Base-by-base conservation (phyloP, 2,888 invertebrate genomes). In the Brachyopa scutellaris region DNA sequence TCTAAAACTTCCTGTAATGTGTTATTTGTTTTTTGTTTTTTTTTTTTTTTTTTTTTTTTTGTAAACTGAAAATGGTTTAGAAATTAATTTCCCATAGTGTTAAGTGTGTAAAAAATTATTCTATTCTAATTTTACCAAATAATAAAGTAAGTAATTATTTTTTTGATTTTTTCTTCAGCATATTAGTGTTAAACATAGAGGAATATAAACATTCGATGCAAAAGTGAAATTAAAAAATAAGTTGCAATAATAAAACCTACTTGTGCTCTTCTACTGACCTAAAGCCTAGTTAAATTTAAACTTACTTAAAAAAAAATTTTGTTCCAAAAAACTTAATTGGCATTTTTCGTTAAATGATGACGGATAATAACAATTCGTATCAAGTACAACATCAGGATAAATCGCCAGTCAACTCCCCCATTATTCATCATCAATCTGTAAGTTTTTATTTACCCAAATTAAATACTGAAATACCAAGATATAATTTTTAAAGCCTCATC, bases 301-400 rank as follows among this genome's bases (percentile, higher is more conserved):
- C 13, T 8, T 2, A 11, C 17, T 45, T 1, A n/a, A 45, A 45
- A n/a, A 53, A 42, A 4, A 51, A 42, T n/a, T 7, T 31, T 23
- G 11, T 17, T 38, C 1, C 9, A 38, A 17, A 17, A 5, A 59
- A 42, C 42, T 15, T n/a, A 15, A 67, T 31, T n/a, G 17, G 15
- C 31, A 49, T 11, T 36, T 21, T 36, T 66, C 40, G 13, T 36
- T 70, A 73, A 79, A 82, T 82, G 70, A 82, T 82, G 82, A 82
- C 82, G 70, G 82, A 82, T 66, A 77, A 77, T 38, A 80, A 42
- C n/a, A 82, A 66, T 40, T 69, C 73, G 7, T 82, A 61, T 47
- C 82, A 82, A 59, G 21, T 70, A 45, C 76, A 79, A 62, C 66
- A 62, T 42, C 76, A 70, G 40, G 82, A 82, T 29, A 82, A 70